Percentiles rank a stretch among this genome's conserved stretches.
Conservation (phyloP, 2,888 invertebrate genomes). For the Drosophila anomelani region DNA sequence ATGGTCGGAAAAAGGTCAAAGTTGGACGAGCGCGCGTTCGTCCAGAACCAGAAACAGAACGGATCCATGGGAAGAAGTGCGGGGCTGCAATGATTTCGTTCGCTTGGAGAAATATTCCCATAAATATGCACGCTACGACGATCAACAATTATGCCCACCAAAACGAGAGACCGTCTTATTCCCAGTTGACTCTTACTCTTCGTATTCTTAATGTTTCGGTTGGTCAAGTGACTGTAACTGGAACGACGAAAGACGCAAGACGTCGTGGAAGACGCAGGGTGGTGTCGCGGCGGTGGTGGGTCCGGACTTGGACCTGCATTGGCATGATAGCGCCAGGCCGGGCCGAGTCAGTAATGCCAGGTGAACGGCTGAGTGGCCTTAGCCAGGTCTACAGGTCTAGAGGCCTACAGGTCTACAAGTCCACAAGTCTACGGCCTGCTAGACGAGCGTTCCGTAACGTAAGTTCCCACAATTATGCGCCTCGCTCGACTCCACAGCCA, state of each 20-base stretch:
- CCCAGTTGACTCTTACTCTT: conserved; percentile 33
- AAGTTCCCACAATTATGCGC: conserved; percentile 77
- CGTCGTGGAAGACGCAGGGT: conserved; percentile 29
- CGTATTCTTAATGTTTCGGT: conserved; percentile 84
- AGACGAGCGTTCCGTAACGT: conserved; percentile 75
- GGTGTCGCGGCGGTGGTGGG: conserved; percentile 28
- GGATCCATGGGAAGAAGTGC: conserved; percentile 35
- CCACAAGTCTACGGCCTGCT: conserved; percentile 63
- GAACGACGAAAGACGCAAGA: conserved; percentile 64
- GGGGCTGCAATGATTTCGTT: conserved; percentile 65
- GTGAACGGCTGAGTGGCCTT: conserved; percentile 67
- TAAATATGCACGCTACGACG: conserved; percentile 79
- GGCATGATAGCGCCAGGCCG: conserved; percentile 74
- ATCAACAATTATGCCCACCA: conserved; percentile 76
- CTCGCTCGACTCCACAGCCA: conserved; percentile 56
- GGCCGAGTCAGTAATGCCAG: conserved; percentile 54
- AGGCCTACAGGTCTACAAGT: conserved; percentile 45
- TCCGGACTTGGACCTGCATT: conserved; percentile 58
- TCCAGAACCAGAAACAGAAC: conserved; percentile 64
- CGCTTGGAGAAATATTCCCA: conserved; percentile 70
- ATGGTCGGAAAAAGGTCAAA: conserved; percentile 72
- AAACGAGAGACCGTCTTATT: conserved; percentile 52
- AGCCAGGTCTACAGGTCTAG: conserved; percentile 48
- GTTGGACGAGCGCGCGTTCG: conserved; percentile 74
- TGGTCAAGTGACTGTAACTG: conserved; percentile 85